phyloP scores from a whole-genome alignment of 2,113 vertebrate species.

The Phrynosoma blainvillii region DNA sequence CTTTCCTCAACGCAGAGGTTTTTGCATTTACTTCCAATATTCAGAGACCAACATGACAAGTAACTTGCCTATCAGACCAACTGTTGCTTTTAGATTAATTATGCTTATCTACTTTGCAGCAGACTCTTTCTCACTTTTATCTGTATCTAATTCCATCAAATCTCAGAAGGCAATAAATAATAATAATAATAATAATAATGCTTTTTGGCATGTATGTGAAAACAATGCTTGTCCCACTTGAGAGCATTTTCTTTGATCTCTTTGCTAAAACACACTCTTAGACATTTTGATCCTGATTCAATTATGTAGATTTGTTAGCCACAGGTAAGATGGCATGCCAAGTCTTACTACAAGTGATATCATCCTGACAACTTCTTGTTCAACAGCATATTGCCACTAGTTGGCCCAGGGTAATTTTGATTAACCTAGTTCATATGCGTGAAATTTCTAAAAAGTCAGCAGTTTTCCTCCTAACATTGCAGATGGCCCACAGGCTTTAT shows the following conservation, averaged over 20 bases:
- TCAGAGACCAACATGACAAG: slow-evolving; percentile 46
- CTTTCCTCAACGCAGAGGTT: slow-evolving; percentile 51
- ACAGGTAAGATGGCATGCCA: background rate
- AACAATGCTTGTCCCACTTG: background rate
- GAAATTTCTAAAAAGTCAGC: background rate
- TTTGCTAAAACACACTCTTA: background rate
- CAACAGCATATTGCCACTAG: background rate
- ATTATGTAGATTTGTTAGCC: background rate
- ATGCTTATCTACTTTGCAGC: slow-evolving; percentile 20
- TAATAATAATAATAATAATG: background rate
- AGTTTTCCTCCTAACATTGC: background rate
- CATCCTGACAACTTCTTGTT: background rate
- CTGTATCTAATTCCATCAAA: background rate
- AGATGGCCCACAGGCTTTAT: background rate
- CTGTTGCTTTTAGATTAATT: background rate
- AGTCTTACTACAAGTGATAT: background rate
- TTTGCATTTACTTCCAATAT: slow-evolving; percentile 59
- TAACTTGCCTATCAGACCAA: slow-evolving; percentile 1
- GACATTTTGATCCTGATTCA: background rate
- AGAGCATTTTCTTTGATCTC: slow-evolving; percentile 18
- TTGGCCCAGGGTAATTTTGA: background rate
- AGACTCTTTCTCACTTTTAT: background rate
- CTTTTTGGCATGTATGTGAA: slow-evolving; percentile 25
- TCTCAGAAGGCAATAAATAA: slow-evolving; percentile 46
- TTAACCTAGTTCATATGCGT: background rate